Evolutionary conservation across 2,797 vertebrate genomes (phyloP).

Genomic region (Danio albolineatus): DNA sequence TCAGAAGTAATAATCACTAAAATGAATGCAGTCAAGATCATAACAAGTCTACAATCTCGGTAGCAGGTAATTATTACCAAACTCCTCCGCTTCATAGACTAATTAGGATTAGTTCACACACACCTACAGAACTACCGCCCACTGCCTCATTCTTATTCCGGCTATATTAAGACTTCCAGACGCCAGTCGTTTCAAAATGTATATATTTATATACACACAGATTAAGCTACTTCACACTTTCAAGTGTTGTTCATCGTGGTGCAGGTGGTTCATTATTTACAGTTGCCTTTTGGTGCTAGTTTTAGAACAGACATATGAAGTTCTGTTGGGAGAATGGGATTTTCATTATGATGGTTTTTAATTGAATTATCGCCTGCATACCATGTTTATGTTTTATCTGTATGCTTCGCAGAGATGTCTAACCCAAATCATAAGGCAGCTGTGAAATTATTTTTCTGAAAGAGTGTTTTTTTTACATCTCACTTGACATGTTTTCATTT

Average conservation of each 20-base stretch:
- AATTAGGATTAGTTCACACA: constrained; percentile 49
- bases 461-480: too few relatives aligned
- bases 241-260: neutral
- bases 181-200: constrained; percentile 3
- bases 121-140: constrained; percentile 39
- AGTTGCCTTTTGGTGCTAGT: constrained; percentile 16
- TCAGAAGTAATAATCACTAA: constrained; percentile 53
- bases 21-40: constrained; percentile 44
- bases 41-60: constrained; percentile 48
- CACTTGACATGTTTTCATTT: too few relatives aligned
- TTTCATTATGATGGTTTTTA: constrained; percentile 11
- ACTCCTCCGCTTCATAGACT: constrained; percentile 38
- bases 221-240: constrained; percentile 19
- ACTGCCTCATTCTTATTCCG: constrained; percentile 39
- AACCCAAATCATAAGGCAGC: neutral
- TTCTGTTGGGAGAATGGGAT: constrained; percentile 6
- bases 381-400: constrained; percentile 5
- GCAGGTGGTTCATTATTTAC: constrained; percentile 21
- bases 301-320: neutral
- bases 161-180: constrained; percentile 25
- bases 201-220: constrained; percentile 8
- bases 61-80: constrained; percentile 46
- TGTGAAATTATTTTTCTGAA: neutral
- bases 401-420: neutral
- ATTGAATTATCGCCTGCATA: constrained; percentile 5